Conservation (phyloP, 1,140 invertebrate genomes). For the Drosophila pruinosa region DNA sequence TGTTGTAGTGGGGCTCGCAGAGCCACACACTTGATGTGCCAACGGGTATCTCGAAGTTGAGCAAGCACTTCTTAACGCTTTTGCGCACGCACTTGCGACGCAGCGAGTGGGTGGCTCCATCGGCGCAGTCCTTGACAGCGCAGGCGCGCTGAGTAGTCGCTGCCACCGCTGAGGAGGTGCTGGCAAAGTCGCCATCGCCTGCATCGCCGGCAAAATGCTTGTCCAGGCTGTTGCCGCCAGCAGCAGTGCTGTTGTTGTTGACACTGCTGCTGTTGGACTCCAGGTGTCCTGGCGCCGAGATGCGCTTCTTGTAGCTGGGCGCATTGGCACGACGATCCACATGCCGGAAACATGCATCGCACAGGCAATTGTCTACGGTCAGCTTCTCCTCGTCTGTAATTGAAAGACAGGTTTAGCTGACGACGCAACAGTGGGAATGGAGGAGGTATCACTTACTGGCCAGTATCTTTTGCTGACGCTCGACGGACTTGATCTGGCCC, state of each 20-base stretch:
- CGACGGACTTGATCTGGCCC: slow-evolving; percentile 91
- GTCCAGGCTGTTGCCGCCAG: slow-evolving; percentile 14
- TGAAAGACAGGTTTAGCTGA: not conserved
- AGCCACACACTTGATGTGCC: slow-evolving; percentile 84
- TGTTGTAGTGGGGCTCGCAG: slow-evolving; percentile 86
- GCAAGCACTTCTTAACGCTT: slow-evolving; percentile 87
- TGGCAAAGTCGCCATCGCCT: slow-evolving; percentile 2
- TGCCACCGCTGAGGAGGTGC: slow-evolving; percentile 33
- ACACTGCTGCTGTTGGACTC: slow-evolving; percentile 37
- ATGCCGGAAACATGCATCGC: slow-evolving; percentile 92
- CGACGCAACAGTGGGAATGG: not conserved
- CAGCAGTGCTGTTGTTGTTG: not conserved
- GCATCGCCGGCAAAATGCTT: slow-evolving; percentile 47
- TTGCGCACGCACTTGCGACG: slow-evolving; percentile 90
- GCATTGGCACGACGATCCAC: slow-evolving; percentile 90
- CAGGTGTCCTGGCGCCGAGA: slow-evolving; percentile 73
- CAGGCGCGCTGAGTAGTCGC: slow-evolving; percentile 81
- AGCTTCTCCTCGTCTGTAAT: slow-evolving; percentile 89
- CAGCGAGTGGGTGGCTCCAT: slow-evolving; percentile 87
- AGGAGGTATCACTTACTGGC: slow-evolving; percentile 83
- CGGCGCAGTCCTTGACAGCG: slow-evolving; percentile 86
- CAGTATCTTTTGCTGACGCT: slow-evolving; percentile 90
- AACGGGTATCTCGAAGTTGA: slow-evolving; percentile 70
- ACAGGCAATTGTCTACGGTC: slow-evolving; percentile 91
- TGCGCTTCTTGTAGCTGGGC: slow-evolving; percentile 84